Conservation (phyloP, 2,888 invertebrate species). For the Cryptus viduatorius region DNA sequence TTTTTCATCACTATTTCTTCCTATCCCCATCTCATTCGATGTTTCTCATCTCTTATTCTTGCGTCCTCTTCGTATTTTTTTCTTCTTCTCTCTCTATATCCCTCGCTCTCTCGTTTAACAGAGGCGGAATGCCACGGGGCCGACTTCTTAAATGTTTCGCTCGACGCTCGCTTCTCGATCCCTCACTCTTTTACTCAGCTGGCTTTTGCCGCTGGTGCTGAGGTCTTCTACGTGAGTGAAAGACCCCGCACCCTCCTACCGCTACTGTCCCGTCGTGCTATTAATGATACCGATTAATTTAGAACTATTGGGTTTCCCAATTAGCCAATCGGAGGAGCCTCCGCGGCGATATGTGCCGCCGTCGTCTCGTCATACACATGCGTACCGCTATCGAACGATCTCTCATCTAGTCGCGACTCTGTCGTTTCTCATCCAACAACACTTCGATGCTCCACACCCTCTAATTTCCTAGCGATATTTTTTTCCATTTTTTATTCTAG, state of each 20-base stretch:
- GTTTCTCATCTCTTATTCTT: slow-evolving; percentile 63
- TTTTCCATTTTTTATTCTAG: no score
- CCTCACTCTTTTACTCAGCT: slow-evolving; percentile 70
- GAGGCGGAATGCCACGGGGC: slow-evolving; percentile 72
- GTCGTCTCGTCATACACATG: slow-evolving; percentile 27
- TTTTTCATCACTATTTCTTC: slow-evolving; percentile 61
- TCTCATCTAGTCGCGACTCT: slow-evolving; percentile 10
- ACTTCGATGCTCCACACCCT: neutral
- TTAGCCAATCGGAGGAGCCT: slow-evolving; percentile 82
- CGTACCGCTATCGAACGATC: slow-evolving; percentile 29
- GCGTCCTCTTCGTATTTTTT: slow-evolving; percentile 30
- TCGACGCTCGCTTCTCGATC: slow-evolving; percentile 71
- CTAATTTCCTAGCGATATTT: no score
- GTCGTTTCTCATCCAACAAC: slow-evolving; percentile 1
- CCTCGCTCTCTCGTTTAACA: slow-evolving; percentile 52
- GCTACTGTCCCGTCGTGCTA: slow-evolving; percentile 76
- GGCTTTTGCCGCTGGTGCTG: slow-evolving; percentile 44
- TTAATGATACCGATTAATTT: slow-evolving; percentile 85
- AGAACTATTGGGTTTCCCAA: slow-evolving; percentile 85
- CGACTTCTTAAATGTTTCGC: slow-evolving; percentile 83
- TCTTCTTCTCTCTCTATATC: slow-evolving; percentile 53
- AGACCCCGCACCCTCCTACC: slow-evolving; percentile 56
- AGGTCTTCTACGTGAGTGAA: slow-evolving; percentile 35
- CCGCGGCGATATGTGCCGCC: slow-evolving; percentile 59
- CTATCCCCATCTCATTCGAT: slow-evolving; percentile 58